Conservation (phyloP, 2,888 invertebrate species). For the Heliconius cydno region DNA sequence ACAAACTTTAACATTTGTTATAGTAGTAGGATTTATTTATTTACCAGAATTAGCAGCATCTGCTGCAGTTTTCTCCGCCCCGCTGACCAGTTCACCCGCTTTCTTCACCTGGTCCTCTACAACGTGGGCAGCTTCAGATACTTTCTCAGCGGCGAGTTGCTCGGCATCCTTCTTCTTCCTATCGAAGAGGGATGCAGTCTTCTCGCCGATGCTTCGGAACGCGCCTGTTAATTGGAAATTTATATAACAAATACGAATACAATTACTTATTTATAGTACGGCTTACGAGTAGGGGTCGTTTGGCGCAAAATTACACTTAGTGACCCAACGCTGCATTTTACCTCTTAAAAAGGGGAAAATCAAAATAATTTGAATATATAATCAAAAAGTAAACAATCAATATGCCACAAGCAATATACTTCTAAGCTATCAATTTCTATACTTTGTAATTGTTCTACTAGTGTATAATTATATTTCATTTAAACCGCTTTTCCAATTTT, state of each 20-base stretch:
- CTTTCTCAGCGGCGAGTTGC: slow-evolving; percentile 85
- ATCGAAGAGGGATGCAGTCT: slow-evolving; percentile 87
- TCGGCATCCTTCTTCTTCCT: slow-evolving; percentile 89
- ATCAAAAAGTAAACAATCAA: not conserved
- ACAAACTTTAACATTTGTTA: not conserved
- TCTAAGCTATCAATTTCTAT: not conserved
- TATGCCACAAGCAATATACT: not conserved
- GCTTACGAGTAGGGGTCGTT: no score
- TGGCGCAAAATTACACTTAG: no score
- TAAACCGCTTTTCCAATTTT: not conserved
- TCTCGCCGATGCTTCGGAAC: slow-evolving; percentile 88
- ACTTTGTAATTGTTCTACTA: not conserved
- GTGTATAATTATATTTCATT: no score
- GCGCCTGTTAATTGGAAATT: slow-evolving; percentile 75
- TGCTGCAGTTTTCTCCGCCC: slow-evolving; percentile 82
- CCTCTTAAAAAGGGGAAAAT: no score
- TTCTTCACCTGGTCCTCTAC: slow-evolving; percentile 86
- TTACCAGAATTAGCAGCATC: slow-evolving; percentile 78
- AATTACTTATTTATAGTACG: no score
- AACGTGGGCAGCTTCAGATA: slow-evolving; percentile 83
- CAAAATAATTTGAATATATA: no score
- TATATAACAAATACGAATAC: not conserved
- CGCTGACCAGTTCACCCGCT: slow-evolving; percentile 83
- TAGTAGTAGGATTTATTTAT: not conserved
- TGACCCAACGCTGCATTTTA: no score